Base-by-base conservation (phyloP, 2,113 vertebrate genomes). In the Phaethornis superciliosus region DNA sequence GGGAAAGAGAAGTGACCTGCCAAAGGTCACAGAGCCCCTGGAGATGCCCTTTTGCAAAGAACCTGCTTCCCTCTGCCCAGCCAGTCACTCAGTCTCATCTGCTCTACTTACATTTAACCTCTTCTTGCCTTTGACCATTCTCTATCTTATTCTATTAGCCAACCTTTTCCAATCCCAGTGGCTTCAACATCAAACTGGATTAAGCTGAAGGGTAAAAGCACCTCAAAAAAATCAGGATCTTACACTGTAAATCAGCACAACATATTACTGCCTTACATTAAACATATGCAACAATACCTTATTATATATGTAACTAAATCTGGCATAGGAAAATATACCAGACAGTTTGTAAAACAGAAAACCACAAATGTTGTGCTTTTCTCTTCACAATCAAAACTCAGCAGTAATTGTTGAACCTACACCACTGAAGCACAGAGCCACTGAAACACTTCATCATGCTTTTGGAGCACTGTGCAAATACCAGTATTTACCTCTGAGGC, bases 401-500 rank as follows among this genome's bases (percentile, higher is more conserved):
- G 49, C 7, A 77, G 47, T 44, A 81, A 72, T 52, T 69, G 49
- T 49, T 79, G 52, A 89, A 33, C 17, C 44, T 37, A 33, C 62
- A 80, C 40, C 71, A 93, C 52, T 4, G 35, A 93, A 92, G 58
- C 81, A 64, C 1, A 0, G 27, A 82, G 62, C 26, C 78, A 92
- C 74, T 81, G 46, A 89, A 97, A 59, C 49, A 67, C 76, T 95
- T 84, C 74, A 93, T 96, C 91, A 94, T 30, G 67, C 68, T 80
- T 93, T 71, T 87, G 47, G 77, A 94, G 90, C 54, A 69, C 67
- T 87, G 44, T 58, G 89, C 88, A 94, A 94, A 94, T n/a, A 95
- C 21, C 55, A 83, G 12, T 90, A 84, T 97, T 94, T 96, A 89
- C 92, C 80, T 94, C 89, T 60, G 96, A 91, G 89, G 77, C 87